phyloP scores from a whole-genome alignment of 2,888 invertebrate species.

The Allolobophora icterica region DNA sequence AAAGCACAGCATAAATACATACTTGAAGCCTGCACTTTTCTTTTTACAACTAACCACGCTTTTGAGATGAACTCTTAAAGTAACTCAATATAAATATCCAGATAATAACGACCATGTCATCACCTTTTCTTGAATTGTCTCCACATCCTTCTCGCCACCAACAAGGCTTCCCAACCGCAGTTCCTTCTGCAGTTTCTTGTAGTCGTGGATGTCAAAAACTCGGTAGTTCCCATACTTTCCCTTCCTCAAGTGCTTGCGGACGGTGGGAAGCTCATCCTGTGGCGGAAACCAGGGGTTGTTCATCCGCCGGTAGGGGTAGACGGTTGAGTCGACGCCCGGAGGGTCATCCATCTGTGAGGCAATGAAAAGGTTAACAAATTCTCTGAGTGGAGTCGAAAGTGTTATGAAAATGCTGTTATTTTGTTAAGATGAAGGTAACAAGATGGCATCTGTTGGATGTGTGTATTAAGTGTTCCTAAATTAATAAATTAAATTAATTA shows the following conservation, averaged over 20 bases:
- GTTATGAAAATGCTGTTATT: not conserved
- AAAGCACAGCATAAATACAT: too few relatives aligned
- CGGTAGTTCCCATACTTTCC: not conserved
- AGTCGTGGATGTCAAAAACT: slow-evolving; percentile 14
- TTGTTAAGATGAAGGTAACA: not conserved
- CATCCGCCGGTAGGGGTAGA: not conserved
- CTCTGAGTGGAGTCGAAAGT: not conserved
- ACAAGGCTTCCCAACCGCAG: not conserved
- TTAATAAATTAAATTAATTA: too few relatives aligned
- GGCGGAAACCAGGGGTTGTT: slow-evolving; percentile 12
- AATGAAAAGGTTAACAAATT: not conserved
- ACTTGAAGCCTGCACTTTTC: too few relatives aligned
- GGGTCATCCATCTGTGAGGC: not conserved
- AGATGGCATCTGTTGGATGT: too few relatives aligned
- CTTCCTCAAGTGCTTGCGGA: not conserved
- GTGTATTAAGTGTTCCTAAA: too few relatives aligned
- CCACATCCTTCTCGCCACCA: not conserved
- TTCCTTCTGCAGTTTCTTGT: slow-evolving; percentile 26
- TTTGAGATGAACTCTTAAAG: too few relatives aligned
- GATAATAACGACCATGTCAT: too few relatives aligned
- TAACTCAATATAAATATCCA: too few relatives aligned
- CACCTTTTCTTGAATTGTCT: not conserved
- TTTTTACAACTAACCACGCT: too few relatives aligned
- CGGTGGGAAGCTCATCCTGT: not conserved
- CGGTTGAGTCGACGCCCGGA: too few relatives aligned